phyloP scores from a whole-genome alignment of 2,797 vertebrate genomes.

The Ptychadena robeensis region DNA sequence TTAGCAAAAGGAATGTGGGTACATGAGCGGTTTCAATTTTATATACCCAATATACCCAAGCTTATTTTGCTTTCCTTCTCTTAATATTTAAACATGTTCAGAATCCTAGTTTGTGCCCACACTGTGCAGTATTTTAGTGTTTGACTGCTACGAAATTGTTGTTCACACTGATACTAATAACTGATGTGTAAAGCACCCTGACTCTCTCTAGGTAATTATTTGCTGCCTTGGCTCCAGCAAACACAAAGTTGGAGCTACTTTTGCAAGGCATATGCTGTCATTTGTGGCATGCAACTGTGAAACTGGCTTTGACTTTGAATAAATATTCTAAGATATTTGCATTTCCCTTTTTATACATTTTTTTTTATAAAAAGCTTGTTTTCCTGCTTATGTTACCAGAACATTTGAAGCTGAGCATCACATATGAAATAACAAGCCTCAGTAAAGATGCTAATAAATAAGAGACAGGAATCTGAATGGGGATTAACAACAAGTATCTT shows the following conservation, averaged over 20 bases:
- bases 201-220: slow-evolving; percentile 25
- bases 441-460: slow-evolving; percentile 63
- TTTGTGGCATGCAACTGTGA: slow-evolving; percentile 51
- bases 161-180: slow-evolving; percentile 1
- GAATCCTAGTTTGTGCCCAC: neutral
- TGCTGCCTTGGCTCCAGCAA: slow-evolving; percentile 50
- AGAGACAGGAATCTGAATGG: slow-evolving; percentile 64
- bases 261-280: slow-evolving; percentile 25
- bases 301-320: slow-evolving; percentile 61
- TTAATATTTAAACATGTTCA: neutral
- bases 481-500: slow-evolving; percentile 63
- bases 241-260: slow-evolving; percentile 39
- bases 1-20: too few species aligned
- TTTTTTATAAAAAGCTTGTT: slow-evolving; percentile 61
- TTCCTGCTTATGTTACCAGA: slow-evolving; percentile 62
- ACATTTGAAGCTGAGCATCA: slow-evolving; percentile 63
- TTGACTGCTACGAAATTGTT: neutral
- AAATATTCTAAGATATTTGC: slow-evolving; percentile 58
- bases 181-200: neutral
- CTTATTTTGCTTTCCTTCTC: neutral
- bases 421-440: slow-evolving; percentile 63
- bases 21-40: too few species aligned
- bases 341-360: slow-evolving; percentile 56
- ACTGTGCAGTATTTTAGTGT: neutral
- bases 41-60: too few species aligned